Conservation (phyloP, 2,888 invertebrate genomes). For the Neuroscelio doddi region DNA sequence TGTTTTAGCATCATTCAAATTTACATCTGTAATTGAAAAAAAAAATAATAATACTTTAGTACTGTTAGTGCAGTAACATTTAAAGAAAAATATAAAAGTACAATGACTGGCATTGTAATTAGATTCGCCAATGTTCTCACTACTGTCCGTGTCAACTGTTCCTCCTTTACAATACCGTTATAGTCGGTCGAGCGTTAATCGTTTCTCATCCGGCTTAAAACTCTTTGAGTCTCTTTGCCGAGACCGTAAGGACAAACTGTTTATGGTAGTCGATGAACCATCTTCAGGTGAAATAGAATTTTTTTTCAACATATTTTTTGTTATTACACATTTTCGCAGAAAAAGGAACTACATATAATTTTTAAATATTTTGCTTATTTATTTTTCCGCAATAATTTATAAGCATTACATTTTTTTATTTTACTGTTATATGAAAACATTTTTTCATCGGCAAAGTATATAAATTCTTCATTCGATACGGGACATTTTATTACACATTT, state of each 20-base stretch:
- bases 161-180: constrained; percentile 40
- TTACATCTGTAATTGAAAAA: too few relatives aligned
- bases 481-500: too few relatives aligned
- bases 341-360: too few relatives aligned
- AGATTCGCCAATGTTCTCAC: constrained; percentile 46
- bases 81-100: constrained; percentile 35
- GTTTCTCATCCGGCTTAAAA: constrained; percentile 46
- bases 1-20: too few relatives aligned
- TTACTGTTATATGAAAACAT: too few relatives aligned
- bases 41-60: not conserved
- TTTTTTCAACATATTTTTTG: not conserved
- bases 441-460: too few relatives aligned
- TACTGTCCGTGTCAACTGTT: constrained; percentile 38
- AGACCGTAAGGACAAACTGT: not conserved
- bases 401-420: too few relatives aligned
- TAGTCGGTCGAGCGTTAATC: constrained; percentile 43
- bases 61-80: constrained; percentile 29
- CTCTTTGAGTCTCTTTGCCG: constrained; percentile 35
- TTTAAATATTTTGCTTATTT: too few relatives aligned
- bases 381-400: too few relatives aligned
- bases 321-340: not conserved
- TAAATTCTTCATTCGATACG: too few relatives aligned
- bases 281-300: not conserved
- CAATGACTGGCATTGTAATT: constrained; percentile 43
- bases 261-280: too few relatives aligned